Base-by-base conservation (phyloP, 2,113 vertebrate genomes). In the Esox niger region DNA sequence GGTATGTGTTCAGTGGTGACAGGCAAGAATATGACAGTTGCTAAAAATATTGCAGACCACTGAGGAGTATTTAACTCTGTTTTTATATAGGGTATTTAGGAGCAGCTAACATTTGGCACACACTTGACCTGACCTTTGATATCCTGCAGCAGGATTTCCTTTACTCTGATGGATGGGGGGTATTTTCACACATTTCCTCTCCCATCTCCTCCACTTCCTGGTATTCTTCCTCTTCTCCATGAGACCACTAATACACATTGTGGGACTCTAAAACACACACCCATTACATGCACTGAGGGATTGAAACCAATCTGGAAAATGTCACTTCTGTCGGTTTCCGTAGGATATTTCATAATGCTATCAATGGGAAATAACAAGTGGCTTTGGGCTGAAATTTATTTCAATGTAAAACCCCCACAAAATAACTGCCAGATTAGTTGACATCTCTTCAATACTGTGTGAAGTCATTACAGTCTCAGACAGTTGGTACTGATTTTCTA, bases 211-310 rank as follows among this genome's bases (percentile, higher is more conserved):
- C 66, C 73, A 82, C 79, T 85, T 86, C 83, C 81, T 71, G 9
- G 46, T 60, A 84, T 86, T 83, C 71, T 83, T 79, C 73, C 73
- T 27, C 66, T n/a, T 27, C 6, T 73, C 75, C 67, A 72, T 86
- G 63, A 80, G 68, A 66, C 81, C 72, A 78, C 55, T 55, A 69
- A 38, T 11, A 8, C 59, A 68, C 73, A 77, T 81, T 69, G 17
- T 38, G 25, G 9, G 21, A 72, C 38, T 56, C 6, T 1, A 52
- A 31, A 61, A 21, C 60, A 56, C 43, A 30, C 0, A 29, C 23
- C 33, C 52, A 57, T 27, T 32, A 20, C 52, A 57, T 25, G 47
- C 31, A n/a, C n/a, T n/a, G n/a, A n/a, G n/a, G n/a, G n/a, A n/a
- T n/a, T n/a, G n/a, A n/a, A n/a, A n/a, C n/a, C n/a, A n/a, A n/a